Percentiles rank a stretch among this genome's conserved stretches.
These are phyloP conservation scores for Alloplasta piceator DNA, from an alignment of 2,888 invertebrate species.

Conservation along the genomic window DNA sequence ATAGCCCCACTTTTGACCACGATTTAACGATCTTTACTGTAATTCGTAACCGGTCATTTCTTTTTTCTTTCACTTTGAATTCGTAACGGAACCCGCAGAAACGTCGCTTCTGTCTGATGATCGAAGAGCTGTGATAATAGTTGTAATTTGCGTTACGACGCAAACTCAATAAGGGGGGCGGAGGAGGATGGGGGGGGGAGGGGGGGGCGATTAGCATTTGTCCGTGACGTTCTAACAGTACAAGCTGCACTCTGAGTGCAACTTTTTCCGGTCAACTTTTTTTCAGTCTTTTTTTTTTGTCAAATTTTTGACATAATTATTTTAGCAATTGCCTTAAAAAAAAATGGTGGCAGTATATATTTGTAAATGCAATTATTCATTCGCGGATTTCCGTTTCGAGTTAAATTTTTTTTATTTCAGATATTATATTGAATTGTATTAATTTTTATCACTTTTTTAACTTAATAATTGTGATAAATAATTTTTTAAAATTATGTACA, in stretches of 20 bases:
- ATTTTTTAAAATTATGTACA: too few species aligned
- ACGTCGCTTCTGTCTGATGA: constrained; percentile 47
- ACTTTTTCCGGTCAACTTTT: neutral
- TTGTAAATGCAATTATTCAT: too few species aligned
- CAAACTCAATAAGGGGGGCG: constrained; percentile 22
- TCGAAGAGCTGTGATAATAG: constrained; percentile 51
- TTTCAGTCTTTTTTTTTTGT: neutral
- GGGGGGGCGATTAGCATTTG: constrained; percentile 57
- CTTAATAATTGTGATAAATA: too few species aligned
- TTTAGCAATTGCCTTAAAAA: too few species aligned
- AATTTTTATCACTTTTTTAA: too few species aligned
- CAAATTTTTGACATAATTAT: too few species aligned
- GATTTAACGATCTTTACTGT: constrained; percentile 15
- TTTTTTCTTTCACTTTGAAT: constrained; percentile 36
- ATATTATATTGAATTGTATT: too few species aligned
- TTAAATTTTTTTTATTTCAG: too few species aligned
- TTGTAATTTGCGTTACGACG: constrained; percentile 60
- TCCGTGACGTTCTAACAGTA: constrained; percentile 59
- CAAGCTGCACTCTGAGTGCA: constrained; percentile 10
- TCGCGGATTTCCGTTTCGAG: too few species aligned
- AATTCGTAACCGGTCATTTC: constrained; percentile 17
- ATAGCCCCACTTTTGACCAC: neutral
- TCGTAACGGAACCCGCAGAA: constrained; percentile 52
- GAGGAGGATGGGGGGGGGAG: too few species aligned
- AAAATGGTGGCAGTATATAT: too few species aligned